A percentile compares a stretch with the other conserved stretches of the same genome.
These are phyloP conservation scores for Molorchus minor DNA, from an alignment of 2,888 invertebrate species.

Conservation along the genomic window DNA sequence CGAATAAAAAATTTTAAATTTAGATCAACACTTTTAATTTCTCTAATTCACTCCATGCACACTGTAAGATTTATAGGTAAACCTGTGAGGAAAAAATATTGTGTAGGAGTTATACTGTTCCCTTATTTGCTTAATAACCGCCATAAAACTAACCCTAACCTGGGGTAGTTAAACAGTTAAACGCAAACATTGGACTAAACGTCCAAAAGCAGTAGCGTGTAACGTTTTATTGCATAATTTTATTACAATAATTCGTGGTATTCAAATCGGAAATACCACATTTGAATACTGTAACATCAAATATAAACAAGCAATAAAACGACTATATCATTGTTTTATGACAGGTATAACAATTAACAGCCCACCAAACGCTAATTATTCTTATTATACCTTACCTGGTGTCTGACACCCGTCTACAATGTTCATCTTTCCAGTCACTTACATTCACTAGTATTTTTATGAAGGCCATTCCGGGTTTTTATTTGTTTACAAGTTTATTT, in stretches of 20 bases:
- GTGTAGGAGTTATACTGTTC: neutral
- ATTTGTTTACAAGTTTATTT: slow-evolving; percentile 62
- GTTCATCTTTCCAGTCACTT: slow-evolving; percentile 43
- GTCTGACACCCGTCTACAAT: slow-evolving; percentile 45
- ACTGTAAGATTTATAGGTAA: neutral
- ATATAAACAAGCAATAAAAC: slow-evolving; percentile 56
- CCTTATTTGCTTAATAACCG: slow-evolving; percentile 22
- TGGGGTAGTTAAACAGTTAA: slow-evolving; percentile 22
- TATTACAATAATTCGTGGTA: slow-evolving; percentile 42
- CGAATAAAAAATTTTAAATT: neutral
- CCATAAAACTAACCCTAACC: slow-evolving; percentile 22
- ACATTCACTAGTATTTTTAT: slow-evolving; percentile 52
- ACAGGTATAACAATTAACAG: slow-evolving; percentile 57
- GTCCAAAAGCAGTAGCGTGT: slow-evolving; percentile 27
- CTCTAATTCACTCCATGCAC: neutral
- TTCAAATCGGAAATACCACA: slow-evolving; percentile 48
- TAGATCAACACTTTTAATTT: neutral
- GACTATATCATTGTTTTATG: slow-evolving; percentile 56
- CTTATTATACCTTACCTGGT: slow-evolving; percentile 49
- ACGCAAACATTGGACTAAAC: slow-evolving; percentile 20
- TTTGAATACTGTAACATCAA: slow-evolving; percentile 47
- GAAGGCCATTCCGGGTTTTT: slow-evolving; percentile 57
- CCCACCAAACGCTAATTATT: slow-evolving; percentile 56
- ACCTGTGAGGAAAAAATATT: neutral
- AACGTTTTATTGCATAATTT: slow-evolving; percentile 39